phyloP scores from a whole-genome alignment of 2,797 vertebrate species.

The Aplochiton taeniatus region DNA sequence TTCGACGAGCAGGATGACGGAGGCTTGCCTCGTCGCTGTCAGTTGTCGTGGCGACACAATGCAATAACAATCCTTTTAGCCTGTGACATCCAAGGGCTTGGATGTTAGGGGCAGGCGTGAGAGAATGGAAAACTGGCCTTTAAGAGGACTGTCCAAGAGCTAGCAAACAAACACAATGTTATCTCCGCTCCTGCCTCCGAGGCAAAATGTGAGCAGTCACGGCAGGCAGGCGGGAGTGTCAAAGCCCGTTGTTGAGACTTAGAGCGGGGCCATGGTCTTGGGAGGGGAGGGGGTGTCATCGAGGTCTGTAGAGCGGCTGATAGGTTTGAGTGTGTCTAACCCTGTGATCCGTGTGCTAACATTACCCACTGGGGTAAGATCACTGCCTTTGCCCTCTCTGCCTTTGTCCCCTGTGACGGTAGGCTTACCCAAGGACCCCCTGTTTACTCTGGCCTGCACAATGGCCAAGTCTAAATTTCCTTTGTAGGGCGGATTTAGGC shows the following conservation, averaged over 20 bases:
- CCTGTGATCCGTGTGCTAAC: slow-evolving; percentile 76
- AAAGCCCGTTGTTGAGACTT: slow-evolving; percentile 49
- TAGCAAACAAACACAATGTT: slow-evolving; percentile 54
- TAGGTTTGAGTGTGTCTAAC: slow-evolving; percentile 74
- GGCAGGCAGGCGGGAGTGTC: slow-evolving; percentile 54
- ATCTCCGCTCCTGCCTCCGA: slow-evolving; percentile 54
- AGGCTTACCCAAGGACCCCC: slow-evolving; percentile 77
- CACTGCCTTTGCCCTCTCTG: slow-evolving; percentile 59
- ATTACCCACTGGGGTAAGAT: slow-evolving; percentile 74
- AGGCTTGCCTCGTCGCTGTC: slow-evolving; percentile 50
- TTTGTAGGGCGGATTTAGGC: slow-evolving; percentile 84
- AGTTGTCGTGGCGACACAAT: slow-evolving; percentile 55
- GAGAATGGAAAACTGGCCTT: slow-evolving; percentile 39
- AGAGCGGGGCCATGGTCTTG: slow-evolving; percentile 70
- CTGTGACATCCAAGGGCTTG: slow-evolving; percentile 47
- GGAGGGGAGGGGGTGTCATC: slow-evolving; percentile 51
- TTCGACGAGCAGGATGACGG: slow-evolving; percentile 47
- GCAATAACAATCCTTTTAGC: slow-evolving; percentile 61
- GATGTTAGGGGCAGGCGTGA: slow-evolving; percentile 45
- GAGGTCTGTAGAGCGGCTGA: slow-evolving; percentile 70
- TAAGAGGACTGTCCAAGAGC: slow-evolving; percentile 44
- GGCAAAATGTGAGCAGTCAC: slow-evolving; percentile 64
- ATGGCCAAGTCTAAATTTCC: slow-evolving; percentile 80
- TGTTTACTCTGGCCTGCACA: slow-evolving; percentile 82
- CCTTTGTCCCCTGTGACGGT: slow-evolving; percentile 71